These are phyloP conservation scores for Tubulanus polymorphus DNA, from an alignment of 2,888 invertebrate genomes.

Conservation along the genomic window DNA sequence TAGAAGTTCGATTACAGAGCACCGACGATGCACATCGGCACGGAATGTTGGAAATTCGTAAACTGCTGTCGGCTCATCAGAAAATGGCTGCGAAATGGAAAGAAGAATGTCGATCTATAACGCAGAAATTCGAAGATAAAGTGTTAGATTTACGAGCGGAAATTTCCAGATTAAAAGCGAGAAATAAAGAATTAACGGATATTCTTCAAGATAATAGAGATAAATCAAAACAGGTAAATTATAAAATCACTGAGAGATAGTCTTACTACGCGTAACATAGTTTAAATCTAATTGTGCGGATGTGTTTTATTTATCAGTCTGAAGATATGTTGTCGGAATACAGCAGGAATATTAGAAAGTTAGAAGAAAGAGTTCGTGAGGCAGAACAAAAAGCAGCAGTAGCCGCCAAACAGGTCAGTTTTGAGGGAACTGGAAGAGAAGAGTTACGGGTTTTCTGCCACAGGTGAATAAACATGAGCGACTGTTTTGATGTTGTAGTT, in stretches of 20 bases:
- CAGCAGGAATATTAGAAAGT: constrained; percentile 37
- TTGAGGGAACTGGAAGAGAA: not conserved
- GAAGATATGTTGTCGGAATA: constrained; percentile 45
- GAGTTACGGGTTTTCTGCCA: too few species aligned
- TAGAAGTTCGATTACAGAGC: constrained; percentile 42
- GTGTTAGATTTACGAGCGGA: constrained; percentile 40
- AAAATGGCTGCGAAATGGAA: constrained; percentile 51
- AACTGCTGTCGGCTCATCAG: constrained; percentile 45
- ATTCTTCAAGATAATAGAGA: constrained; percentile 42
- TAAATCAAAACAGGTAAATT: constrained; percentile 45
- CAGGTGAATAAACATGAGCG: too few species aligned
- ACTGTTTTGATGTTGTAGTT: too few species aligned
- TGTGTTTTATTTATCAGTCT: constrained; percentile 23
- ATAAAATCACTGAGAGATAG: too few species aligned
- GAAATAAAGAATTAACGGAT: constrained; percentile 41
- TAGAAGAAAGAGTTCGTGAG: constrained; percentile 44
- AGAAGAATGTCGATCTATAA: constrained; percentile 46
- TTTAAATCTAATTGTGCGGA: not conserved
- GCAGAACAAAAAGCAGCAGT: constrained; percentile 39
- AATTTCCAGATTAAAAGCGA: constrained; percentile 32
- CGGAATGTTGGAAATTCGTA: constrained; percentile 36
- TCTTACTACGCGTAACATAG: too few species aligned
- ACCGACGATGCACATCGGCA: constrained; percentile 44
- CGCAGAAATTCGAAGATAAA: constrained; percentile 44
- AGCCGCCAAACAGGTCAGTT: constrained; percentile 32